Evolutionary conservation across 1,140 invertebrate species (phyloP), one percentile per base, ranked within the genome.

Genomic region (Mylabris phalerata): DNA sequence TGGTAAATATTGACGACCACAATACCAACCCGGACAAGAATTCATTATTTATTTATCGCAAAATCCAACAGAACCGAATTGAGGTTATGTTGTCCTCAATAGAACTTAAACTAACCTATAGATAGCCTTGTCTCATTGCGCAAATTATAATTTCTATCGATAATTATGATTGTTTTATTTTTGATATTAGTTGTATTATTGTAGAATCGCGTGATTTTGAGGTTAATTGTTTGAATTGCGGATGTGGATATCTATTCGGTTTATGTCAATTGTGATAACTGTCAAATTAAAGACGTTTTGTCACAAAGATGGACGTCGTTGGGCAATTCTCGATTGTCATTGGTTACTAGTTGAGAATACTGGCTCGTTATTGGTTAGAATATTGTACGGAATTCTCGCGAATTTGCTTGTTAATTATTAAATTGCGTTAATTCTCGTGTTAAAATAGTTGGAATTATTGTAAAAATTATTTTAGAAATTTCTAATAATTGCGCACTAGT

Each of bases 21-120:
- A 96, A 71, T 95, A 96, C 25, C 87, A 71, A 1, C 93, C 93
- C 7, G 92, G 91, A 76, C 92, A 95, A 7, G 67, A 9, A 24
- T 13, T 27, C 11, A 39, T 48, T 9, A 6, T 11, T 48, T 9
- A 6, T 11, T 9, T n/a, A 74, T 98, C 96, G 87, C 94, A 98
- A 19, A 98, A 78, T 78, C 98, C 95, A 42, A 98, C 80, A 76
- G 96, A 97, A 77, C 89, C 10, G 9, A 42, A 42, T 10, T 42
- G 41, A 42, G 41, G 41, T 42, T 42, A 42, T 9, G 41, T 42
- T 4, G 7, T 7, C 32, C 4, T 5, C 7, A 4, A 32, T n/a
- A n/a, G n/a, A n/a, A n/a, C n/a, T 32, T 2, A 3, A 32, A 32
- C 7, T 32, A 32, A 32, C 1, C 19, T 13, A 13, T 13, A 13